Conservation (phyloP, 2,888 invertebrate species). For the Caenorhabditis panamensis region DNA sequence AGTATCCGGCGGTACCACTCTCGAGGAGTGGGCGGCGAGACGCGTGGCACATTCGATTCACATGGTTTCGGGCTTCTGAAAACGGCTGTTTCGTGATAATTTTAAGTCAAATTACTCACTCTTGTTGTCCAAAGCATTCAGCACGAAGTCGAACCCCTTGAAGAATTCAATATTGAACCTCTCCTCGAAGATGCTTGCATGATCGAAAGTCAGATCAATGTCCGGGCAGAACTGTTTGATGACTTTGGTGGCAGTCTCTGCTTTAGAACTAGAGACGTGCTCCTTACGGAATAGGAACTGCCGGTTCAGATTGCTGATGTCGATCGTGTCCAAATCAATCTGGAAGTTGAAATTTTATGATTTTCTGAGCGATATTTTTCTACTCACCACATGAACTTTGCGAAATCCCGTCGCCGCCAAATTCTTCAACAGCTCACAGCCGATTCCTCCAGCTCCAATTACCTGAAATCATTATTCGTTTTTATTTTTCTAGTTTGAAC, state of each 20-base stretch:
- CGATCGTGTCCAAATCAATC: constrained; percentile 99
- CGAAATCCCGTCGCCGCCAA: constrained; percentile 94
- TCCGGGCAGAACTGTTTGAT: constrained; percentile 71
- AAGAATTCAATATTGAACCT: constrained; percentile 92
- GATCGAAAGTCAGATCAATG: constrained; percentile 86
- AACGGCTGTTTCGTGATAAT: constrained; percentile 2
- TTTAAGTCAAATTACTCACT: constrained; percentile 75
- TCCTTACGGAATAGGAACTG: constrained; percentile 99
- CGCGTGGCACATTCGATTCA: constrained; percentile 97
- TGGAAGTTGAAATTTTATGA: constrained; percentile 83
- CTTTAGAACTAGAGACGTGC: constrained; percentile 98
- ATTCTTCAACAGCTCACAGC: constrained; percentile 98
- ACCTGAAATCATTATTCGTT: too few species aligned
- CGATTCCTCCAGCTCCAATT: constrained; percentile 96
- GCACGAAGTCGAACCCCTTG: constrained; percentile 91
- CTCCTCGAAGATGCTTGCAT: constrained; percentile 87
- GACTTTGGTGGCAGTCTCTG: constrained; percentile 73
- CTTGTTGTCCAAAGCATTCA: constrained; percentile 97
- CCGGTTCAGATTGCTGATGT: constrained; percentile 97
- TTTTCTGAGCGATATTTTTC: constrained; percentile 1
- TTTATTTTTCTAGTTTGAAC: too few species aligned
- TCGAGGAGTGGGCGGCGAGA: constrained; percentile 95
- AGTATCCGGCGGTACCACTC: constrained; percentile 96
- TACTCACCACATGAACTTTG: constrained; percentile 92
- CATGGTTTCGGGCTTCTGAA: constrained; percentile 93